phyloP scores from a whole-genome alignment of 2,888 invertebrate species.

The Lithophane ornitopus region DNA sequence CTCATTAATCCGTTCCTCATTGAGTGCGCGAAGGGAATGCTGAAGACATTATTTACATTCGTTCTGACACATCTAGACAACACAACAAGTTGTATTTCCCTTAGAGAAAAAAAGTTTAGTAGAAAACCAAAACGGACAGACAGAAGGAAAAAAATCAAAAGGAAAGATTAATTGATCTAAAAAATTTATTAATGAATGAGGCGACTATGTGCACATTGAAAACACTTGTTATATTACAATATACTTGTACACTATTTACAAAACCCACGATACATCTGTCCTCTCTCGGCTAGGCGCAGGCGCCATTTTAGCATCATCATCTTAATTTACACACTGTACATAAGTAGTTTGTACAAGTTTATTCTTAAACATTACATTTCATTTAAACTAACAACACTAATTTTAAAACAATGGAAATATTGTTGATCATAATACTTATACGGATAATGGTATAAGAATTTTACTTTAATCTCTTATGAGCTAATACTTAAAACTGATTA shows the following conservation, averaged over 20 bases:
- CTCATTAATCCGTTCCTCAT: background rate
- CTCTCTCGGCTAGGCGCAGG: constrained; percentile 66
- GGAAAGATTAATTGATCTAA: constrained; percentile 86
- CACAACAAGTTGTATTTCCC: constrained; percentile 42
- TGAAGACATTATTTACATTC: background rate
- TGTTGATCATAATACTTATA: constrained; percentile 89
- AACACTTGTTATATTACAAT: constrained; percentile 89
- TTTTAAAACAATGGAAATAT: constrained; percentile 89
- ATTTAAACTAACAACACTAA: constrained; percentile 80
- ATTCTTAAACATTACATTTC: constrained; percentile 77
- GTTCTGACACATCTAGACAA: constrained; percentile 5
- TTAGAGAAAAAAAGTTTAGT: constrained; percentile 33
- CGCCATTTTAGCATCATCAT: constrained; percentile 68
- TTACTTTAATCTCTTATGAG: constrained; percentile 83
- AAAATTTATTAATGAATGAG: constrained; percentile 91
- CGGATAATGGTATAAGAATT: constrained; percentile 87
- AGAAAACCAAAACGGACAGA: constrained; percentile 61
- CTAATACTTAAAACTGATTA: constrained; percentile 82
- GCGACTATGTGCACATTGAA: constrained; percentile 91
- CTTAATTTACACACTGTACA: constrained; percentile 85
- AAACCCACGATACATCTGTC: constrained; percentile 75
- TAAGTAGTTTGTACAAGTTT: constrained; percentile 89
- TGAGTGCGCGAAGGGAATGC: background rate
- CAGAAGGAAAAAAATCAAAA: constrained; percentile 74
- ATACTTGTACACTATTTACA: constrained; percentile 89